Evolutionary conservation across 2,113 vertebrate species (phyloP), one percentile per base, ranked within the genome.

Genomic region (Camarhynchus parvulus): DNA sequence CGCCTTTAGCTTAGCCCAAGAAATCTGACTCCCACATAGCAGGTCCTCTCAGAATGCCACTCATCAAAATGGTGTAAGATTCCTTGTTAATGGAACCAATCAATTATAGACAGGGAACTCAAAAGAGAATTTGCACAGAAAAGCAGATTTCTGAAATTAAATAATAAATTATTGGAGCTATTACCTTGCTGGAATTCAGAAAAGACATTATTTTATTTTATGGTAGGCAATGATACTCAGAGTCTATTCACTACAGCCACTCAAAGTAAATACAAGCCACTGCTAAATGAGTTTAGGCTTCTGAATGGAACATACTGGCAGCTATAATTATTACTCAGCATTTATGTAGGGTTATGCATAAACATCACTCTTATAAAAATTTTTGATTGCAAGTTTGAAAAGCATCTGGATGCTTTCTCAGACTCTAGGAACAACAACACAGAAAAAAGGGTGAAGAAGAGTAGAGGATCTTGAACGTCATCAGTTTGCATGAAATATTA

Each of bases 281-380:
- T 68, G 27, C 52, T 75, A 75, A 66, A 70, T 27, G 52, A 84
- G 35, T 84, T 85, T 37, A 74, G 20, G 41, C 22, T 85, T 56
- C 13, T 69, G 62, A 91, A 91, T 69, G n/a, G 35, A 85, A 66
- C 37, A 69, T 90, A 90, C 44, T 85, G 82, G 53, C 70, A 95
- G 62, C n/a, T 95, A 27, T 76, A 82, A 76, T 73, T 90, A 94
- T 85, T 90, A 76, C 18, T 88, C 37, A 87, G 70, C 25, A 47
- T 80, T 93, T 87, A 90, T 9, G 46, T 5, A 87, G 53, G 20
- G 10, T 61, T 80, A 66, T 83, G 53, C 37, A 76, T 58, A 95
- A 93, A 66, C 28, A 73, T 27, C 15, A 56, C 41, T 61, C 53
- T 52, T 50, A 77, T 7, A 86, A 59, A 76, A 87, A 47, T 27